A percentile compares a stretch with the other conserved stretches of the same genome.
Conservation (phyloP, 2,888 invertebrate genomes). For the Pocota personata region DNA sequence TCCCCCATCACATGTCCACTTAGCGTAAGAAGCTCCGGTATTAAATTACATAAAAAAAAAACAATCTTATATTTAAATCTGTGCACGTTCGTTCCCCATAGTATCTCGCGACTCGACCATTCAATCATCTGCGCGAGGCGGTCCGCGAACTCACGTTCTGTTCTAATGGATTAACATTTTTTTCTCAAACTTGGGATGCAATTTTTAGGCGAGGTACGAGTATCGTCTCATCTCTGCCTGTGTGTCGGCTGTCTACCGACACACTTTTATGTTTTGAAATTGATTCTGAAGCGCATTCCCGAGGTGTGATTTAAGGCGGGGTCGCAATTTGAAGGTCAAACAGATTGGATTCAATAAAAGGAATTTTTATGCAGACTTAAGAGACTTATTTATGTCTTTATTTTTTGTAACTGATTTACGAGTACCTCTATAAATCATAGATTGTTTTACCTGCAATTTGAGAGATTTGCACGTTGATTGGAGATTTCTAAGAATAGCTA, state of each 20-base stretch:
- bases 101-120: neutral
- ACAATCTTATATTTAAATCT: constrained; percentile 8
- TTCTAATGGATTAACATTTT: constrained; percentile 62
- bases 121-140: constrained; percentile 29
- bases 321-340: constrained; percentile 49
- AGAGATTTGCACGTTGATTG: neutral
- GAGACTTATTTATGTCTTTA: constrained; percentile 24
- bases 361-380: neutral
- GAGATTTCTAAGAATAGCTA: constrained; percentile 30
- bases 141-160: constrained; percentile 38
- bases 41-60: neutral
- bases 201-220: constrained; percentile 64
- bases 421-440: constrained; percentile 24
- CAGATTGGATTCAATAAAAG: neutral
- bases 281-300: constrained; percentile 44
- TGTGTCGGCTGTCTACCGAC: constrained; percentile 25
- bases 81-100: constrained; percentile 15
- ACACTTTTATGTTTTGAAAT: constrained; percentile 33
- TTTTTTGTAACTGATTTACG: constrained; percentile 18
- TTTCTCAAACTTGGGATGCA: constrained; percentile 45
- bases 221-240: constrained; percentile 58
- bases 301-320: constrained; percentile 62
- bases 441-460: constrained; percentile 22
- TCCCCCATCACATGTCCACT: neutral
- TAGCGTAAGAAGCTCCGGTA: neutral